Conservation (phyloP, 2,888 invertebrate species). For the Drosophila recens region DNA sequence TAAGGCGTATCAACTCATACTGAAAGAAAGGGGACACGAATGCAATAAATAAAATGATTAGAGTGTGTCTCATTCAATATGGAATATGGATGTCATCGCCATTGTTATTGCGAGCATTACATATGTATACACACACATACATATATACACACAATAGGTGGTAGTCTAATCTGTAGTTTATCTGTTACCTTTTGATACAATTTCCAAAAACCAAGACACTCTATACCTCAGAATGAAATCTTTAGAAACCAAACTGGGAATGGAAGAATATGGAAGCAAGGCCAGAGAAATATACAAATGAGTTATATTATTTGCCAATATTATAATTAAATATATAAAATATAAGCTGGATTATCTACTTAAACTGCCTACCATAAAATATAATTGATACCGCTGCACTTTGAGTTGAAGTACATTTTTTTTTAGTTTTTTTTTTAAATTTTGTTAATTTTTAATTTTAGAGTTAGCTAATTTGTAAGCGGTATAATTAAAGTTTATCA, state of each 20-base stretch:
- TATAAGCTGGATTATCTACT: too few relatives aligned
- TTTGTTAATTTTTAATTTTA: too few relatives aligned
- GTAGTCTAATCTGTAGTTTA: background rate
- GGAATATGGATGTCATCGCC: conserved; percentile 21
- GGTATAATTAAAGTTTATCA: too few relatives aligned
- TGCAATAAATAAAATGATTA: conserved; percentile 60
- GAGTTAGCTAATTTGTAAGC: too few relatives aligned
- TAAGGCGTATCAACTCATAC: conserved; percentile 51
- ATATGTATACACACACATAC: background rate
- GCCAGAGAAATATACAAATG: too few relatives aligned
- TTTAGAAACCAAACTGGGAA: background rate
- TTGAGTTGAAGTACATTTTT: too few relatives aligned
- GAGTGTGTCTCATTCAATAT: background rate
- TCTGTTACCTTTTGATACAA: background rate
- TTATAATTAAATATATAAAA: too few relatives aligned
- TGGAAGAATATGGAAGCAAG: too few relatives aligned
- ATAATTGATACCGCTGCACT: too few relatives aligned
- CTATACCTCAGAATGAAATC: background rate
- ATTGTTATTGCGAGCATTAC: conserved; percentile 9
- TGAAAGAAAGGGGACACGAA: conserved; percentile 52
- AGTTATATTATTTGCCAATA: too few relatives aligned
- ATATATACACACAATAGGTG: background rate
- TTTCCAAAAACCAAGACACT: background rate
- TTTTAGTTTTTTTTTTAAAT: too few relatives aligned
- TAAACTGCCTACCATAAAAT: too few relatives aligned